Percentiles rank a stretch among this genome's conserved stretches.
phyloP scores from a whole-genome alignment of 1,140 invertebrate species.

The Papilio polyxenes region DNA sequence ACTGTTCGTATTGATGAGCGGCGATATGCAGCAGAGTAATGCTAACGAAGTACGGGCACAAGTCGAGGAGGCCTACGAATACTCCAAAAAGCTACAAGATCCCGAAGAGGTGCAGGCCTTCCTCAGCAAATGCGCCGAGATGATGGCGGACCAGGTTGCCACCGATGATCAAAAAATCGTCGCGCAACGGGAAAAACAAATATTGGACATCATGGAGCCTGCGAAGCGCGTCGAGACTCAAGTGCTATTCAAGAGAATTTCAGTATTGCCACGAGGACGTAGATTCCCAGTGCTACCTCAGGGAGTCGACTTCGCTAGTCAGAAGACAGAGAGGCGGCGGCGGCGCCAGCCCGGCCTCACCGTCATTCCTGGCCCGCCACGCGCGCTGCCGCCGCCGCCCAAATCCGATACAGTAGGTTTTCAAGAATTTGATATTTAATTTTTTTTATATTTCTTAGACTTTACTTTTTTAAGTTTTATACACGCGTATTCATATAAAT shows the following conservation, averaged over 20 bases:
- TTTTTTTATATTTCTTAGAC: neutral
- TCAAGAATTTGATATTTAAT: slow-evolving; percentile 70
- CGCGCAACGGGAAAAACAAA: slow-evolving; percentile 65
- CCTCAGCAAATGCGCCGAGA: slow-evolving; percentile 66
- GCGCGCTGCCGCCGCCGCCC: slow-evolving; percentile 57
- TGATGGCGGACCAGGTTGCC: slow-evolving; percentile 61
- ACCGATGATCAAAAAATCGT: slow-evolving; percentile 70
- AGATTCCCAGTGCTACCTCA: slow-evolving; percentile 70
- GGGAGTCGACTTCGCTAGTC: slow-evolving; percentile 52
- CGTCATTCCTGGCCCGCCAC: slow-evolving; percentile 66
- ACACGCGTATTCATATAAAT: neutral
- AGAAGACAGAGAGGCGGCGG: slow-evolving; percentile 53
- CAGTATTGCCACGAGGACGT: slow-evolving; percentile 64
- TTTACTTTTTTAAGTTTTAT: slow-evolving; percentile 13
- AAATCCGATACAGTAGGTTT: slow-evolving; percentile 64
- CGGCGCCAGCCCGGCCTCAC: slow-evolving; percentile 63
- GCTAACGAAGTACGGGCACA: slow-evolving; percentile 77
- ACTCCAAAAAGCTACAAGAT: slow-evolving; percentile 71
- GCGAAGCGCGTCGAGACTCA: slow-evolving; percentile 57
- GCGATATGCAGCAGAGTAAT: slow-evolving; percentile 80
- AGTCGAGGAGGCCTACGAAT: slow-evolving; percentile 73
- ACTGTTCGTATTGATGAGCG: slow-evolving; percentile 75
- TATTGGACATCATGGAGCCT: slow-evolving; percentile 66
- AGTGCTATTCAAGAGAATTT: slow-evolving; percentile 74
- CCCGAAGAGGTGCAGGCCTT: slow-evolving; percentile 69